Base-by-base conservation (phyloP, 1,140 invertebrate genomes). In the Pachyrhynchus sulphureomaculatus region DNA sequence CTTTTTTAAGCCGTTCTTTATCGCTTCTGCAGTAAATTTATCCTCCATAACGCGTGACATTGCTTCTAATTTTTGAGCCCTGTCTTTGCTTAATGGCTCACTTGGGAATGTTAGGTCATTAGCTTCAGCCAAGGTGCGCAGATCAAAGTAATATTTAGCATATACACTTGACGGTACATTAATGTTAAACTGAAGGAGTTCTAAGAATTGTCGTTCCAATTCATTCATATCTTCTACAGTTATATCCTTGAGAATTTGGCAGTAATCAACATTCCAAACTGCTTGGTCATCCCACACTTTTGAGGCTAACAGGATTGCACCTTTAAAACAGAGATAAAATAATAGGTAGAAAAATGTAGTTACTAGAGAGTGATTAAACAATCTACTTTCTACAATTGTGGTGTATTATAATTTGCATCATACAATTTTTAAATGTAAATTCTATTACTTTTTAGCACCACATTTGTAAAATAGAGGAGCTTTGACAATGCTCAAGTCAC, bases 201-300 rank as follows among this genome's bases (percentile, higher is more conserved):
- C 96, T 56, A 99, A 80, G 79, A 99, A 99, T 77, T 98, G 93
- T 57, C 97, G 82, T 77, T 99, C 98, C 64, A 99, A 78, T 80
- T 99, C 96, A 80, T 99, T 99, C 97, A 99, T 99, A 77, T 99
- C 96, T 83, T 99, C 96, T 2, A 99, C 96, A 29, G 93, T 94
- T 60, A 98, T 97, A 76, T 99, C 96, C 80, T 96, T 96, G 23
- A 99, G 81, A 76, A 99, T 99, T 84, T 99, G 97, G 80, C 97
- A 99, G 79, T 99, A 99, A 80, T 99, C 98, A 18, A 99, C 96
- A 83, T 99, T 99, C 98, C 98, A 99, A 4, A 99, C 97, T 39
- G 97, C 97, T 79, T 99, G 98, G 79, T 99, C 98, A 78, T 99
- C 98, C 98, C 98, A 99, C 23, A 96, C 98, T 82, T 99, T 99